A percentile compares a stretch with the other conserved stretches of the same genome.
These are phyloP conservation scores for Acrossocheilus wenchowensis DNA, from an alignment of 2,797 vertebrate species.

Conservation along the genomic window DNA sequence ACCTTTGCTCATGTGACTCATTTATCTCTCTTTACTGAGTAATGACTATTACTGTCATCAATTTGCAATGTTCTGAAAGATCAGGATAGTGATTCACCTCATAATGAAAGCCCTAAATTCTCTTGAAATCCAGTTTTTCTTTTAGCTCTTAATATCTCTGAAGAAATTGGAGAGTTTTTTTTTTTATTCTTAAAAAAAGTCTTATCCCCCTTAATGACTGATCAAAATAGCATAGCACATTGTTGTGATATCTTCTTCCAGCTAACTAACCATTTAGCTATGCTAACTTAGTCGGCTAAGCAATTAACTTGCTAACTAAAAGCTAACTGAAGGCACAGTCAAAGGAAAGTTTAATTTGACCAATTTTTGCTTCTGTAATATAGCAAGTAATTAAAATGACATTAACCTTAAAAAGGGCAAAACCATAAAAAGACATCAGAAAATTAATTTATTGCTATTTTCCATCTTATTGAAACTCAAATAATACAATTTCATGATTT, in stretches of 20 bases:
- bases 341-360: neutral
- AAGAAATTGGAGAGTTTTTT: neutral
- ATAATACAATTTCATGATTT: no score
- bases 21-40: conserved; percentile 44
- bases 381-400: neutral
- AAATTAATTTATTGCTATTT: no score
- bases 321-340: neutral
- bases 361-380: neutral
- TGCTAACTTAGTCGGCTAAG: neutral
- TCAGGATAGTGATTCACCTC: conserved; percentile 13
- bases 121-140: neutral
- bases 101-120: conserved; percentile 20
- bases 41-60: conserved; percentile 41
- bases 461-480: no score
- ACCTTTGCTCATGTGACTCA: conserved; percentile 18
- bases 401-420: neutral
- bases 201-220: neutral
- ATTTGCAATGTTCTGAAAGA: conserved; percentile 36
- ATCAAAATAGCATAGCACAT: neutral
- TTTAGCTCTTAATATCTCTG: neutral
- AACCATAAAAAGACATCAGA: no score
- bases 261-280: neutral
- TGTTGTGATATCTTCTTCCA: neutral
- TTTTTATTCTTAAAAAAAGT: neutral
- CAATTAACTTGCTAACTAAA: neutral